Conservation (phyloP, 2,797 vertebrate genomes). For the Mormyrus proboscirostris region DNA sequence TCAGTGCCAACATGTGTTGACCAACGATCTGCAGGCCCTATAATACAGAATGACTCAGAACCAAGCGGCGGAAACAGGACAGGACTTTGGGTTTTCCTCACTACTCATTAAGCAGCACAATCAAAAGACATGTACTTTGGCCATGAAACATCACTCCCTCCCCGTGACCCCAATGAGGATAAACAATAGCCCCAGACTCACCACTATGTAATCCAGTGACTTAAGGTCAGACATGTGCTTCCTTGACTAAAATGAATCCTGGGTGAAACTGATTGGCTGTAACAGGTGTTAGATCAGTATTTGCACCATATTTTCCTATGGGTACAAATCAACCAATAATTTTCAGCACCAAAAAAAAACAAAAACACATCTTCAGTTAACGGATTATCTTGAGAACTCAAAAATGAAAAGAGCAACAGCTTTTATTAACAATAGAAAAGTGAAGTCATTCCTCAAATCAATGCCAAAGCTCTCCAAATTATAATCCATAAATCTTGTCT, state of each 20-base stretch:
- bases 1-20: background rate
- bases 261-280: background rate
- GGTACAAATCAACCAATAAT: background rate
- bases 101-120: background rate
- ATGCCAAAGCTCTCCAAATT: background rate
- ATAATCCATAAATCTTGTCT: background rate
- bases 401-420: background rate
- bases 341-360: constrained; percentile 16
- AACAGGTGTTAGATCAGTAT: background rate
- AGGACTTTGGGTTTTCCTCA: background rate
- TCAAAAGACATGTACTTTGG: background rate
- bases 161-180: background rate
- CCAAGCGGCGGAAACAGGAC: background rate
- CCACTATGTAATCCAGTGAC: background rate
- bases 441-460: constrained; percentile 10
- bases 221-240: background rate
- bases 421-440: constrained; percentile 17
- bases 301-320: background rate
- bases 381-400: background rate
- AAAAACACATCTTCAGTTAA: background rate
- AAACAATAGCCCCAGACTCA: background rate
- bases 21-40: background rate
- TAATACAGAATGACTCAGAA: background rate
- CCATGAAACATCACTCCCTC: background rate
- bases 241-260: background rate